Evolutionary conservation across 2,113 vertebrate genomes (phyloP).

Genomic region (Strix aluco): DNA sequence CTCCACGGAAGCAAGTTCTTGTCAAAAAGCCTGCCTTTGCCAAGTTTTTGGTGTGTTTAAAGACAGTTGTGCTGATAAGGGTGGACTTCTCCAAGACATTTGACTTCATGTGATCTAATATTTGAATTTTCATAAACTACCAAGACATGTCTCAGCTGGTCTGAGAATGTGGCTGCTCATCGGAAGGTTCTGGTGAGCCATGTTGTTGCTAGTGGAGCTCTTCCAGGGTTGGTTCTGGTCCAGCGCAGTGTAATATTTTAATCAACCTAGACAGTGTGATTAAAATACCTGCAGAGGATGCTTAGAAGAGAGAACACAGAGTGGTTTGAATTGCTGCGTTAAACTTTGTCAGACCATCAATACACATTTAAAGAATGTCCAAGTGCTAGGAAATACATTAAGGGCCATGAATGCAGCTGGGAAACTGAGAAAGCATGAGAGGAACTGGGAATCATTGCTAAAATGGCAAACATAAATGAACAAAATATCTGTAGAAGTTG

Average conservation of each 20-base stretch:
- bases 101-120: background rate
- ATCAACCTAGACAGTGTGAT: background rate
- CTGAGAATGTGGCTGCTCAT: background rate
- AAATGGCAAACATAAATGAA: background rate
- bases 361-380: background rate
- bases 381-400: background rate
- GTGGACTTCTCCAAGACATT: background rate
- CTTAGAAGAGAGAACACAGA: background rate
- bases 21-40: background rate
- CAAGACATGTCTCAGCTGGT: background rate
- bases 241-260: background rate
- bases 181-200: background rate
- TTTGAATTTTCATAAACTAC: background rate
- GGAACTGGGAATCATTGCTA: background rate
- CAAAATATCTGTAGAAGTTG: background rate
- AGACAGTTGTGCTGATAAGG: background rate
- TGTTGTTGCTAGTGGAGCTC: background rate
- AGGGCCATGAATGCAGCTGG: background rate
- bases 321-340: background rate
- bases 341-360: background rate
- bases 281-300: background rate
- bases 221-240: background rate
- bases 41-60: background rate
- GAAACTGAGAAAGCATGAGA: background rate
- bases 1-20: background rate